Evolutionary conservation across 2,113 vertebrate species (phyloP).

Genomic region (Notarius quadriscutis): DNA sequence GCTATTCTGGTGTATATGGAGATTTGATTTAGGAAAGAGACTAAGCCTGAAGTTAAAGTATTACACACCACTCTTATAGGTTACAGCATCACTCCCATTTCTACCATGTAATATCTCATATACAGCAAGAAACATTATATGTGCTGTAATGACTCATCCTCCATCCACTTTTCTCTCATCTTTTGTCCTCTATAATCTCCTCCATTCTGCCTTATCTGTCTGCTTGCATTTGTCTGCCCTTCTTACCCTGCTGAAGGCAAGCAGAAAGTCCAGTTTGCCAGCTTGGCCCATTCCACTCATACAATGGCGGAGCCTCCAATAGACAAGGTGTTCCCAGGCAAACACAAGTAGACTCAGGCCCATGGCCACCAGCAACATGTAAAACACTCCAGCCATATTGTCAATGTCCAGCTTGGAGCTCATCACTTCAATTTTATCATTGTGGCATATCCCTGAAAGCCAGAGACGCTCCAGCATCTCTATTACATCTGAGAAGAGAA

Average conservation of each 20-base stretch:
- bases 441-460: constrained; percentile 90
- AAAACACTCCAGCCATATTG: constrained; percentile 92
- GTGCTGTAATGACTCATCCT: neutral
- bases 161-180: neutral
- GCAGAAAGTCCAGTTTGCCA: constrained; percentile 83
- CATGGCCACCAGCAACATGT: constrained; percentile 91
- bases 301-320: constrained; percentile 86
- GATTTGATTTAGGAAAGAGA: constrained; percentile 15
- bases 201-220: neutral
- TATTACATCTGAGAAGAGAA: constrained; percentile 79
- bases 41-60: constrained; percentile 20
- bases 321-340: constrained; percentile 88
- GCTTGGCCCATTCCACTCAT: constrained; percentile 80
- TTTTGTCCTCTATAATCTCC: neutral
- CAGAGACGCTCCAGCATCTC: constrained; percentile 88
- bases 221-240: neutral
- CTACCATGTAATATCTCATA: neutral
- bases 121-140: neutral
- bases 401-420: constrained; percentile 91
- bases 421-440: constrained; percentile 93
- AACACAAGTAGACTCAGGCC: constrained; percentile 87
- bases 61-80: neutral
- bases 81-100: neutral
- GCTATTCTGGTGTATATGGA: neutral
- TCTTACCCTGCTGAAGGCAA: constrained; percentile 85